phyloP scores from a whole-genome alignment of 2,113 vertebrate genomes.

The Pseudorectes ferrugineus region DNA sequence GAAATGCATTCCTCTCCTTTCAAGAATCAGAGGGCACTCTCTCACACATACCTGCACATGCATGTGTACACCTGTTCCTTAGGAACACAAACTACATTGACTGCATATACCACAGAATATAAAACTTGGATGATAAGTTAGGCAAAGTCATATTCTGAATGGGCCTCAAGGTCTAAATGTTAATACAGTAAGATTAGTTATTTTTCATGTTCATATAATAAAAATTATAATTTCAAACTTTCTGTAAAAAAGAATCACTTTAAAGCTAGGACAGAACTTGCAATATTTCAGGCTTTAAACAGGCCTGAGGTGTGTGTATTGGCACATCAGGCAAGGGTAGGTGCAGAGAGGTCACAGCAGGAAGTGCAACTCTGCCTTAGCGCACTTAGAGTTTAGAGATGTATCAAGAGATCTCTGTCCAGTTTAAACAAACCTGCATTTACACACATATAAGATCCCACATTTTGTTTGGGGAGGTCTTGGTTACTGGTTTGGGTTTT shows the following conservation, averaged over 20 bases:
- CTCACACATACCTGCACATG: not conserved
- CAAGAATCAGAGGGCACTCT: not conserved
- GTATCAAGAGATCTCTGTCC: not conserved
- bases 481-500: not conserved
- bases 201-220: not conserved
- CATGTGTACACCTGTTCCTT: not conserved
- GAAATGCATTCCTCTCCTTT: not conserved
- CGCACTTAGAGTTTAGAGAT: not conserved
- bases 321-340: not conserved
- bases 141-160: not conserved
- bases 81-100: not conserved
- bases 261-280: not conserved
- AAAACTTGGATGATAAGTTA: not conserved
- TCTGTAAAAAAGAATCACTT: not conserved
- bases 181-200: not conserved
- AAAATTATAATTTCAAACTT: not conserved
- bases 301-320: too few relatives aligned
- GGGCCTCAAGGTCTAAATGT: not conserved
- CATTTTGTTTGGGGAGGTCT: not conserved
- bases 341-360: not conserved
- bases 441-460: not conserved
- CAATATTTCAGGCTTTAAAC: not conserved
- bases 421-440: not conserved
- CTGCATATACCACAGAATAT: not conserved
- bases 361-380: not conserved